Evolutionary conservation across 1,140 invertebrate species (phyloP).

Genomic region (Potamilus streckersoni): DNA sequence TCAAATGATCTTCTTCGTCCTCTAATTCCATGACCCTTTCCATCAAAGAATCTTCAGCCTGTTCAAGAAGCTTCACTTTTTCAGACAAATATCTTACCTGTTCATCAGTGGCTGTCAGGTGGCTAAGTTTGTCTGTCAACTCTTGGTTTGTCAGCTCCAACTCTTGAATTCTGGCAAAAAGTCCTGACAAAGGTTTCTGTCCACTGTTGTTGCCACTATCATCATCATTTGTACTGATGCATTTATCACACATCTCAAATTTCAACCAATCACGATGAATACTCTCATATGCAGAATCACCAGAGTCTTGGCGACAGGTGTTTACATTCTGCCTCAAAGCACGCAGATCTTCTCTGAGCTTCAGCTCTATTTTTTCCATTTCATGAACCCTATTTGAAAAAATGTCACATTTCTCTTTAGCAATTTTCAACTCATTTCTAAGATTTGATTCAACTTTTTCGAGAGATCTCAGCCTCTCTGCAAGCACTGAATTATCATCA

Average conservation of each 20-base stretch:
- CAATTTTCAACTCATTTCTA: no score
- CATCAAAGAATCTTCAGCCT: conserved; percentile 60
- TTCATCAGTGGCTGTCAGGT: conserved; percentile 34
- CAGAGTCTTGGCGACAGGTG: not conserved
- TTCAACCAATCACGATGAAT: not conserved
- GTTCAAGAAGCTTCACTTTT: conserved; percentile 52
- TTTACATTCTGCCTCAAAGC: no score
- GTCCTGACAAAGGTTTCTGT: conserved; percentile 42
- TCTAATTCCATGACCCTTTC: conserved; percentile 60
- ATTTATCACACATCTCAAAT: conserved; percentile 21
- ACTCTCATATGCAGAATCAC: conserved; percentile 18
- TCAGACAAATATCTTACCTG: conserved; percentile 45
- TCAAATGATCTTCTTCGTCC: conserved; percentile 50
- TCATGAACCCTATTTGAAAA: no score
- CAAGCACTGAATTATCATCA: not conserved
- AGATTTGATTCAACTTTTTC: no score
- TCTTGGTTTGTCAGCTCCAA: conserved; percentile 51
- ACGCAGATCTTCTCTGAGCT: no score
- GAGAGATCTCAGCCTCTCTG: no score
- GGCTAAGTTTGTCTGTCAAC: conserved; percentile 35
- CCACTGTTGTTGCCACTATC: conserved; percentile 26
- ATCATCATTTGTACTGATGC: conserved; percentile 34
- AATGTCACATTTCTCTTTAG: no score
- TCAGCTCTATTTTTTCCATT: no score
- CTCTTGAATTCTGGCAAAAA: conserved; percentile 51